phyloP scores from a whole-genome alignment of 2,888 invertebrate genomes.

The Heteropelma amictum region DNA sequence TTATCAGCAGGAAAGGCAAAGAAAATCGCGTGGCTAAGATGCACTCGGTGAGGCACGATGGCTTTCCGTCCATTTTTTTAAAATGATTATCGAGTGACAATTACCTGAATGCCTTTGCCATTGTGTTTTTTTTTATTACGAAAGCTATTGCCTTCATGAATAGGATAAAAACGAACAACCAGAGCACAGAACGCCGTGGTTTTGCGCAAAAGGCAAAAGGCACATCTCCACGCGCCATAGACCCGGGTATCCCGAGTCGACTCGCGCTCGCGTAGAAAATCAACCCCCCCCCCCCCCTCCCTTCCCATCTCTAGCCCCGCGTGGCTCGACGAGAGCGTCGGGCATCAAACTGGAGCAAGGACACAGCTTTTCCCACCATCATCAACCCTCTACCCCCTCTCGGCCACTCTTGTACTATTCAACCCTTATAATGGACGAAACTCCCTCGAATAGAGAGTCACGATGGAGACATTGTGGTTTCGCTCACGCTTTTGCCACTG shows the following conservation, averaged over 20 bases:
- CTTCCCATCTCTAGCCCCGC: too few relatives aligned
- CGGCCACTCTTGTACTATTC: slow-evolving; percentile 27
- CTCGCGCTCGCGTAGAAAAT: slow-evolving; percentile 11
- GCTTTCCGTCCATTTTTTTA: too few relatives aligned
- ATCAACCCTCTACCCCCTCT: slow-evolving; percentile 35
- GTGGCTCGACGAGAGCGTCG: slow-evolving; percentile 43
- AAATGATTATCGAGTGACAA: too few relatives aligned
- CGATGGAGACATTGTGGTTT: slow-evolving; percentile 7
- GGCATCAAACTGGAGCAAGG: slow-evolving; percentile 70
- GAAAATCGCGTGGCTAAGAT: too few relatives aligned
- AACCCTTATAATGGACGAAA: slow-evolving; percentile 36
- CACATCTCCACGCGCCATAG: too few relatives aligned
- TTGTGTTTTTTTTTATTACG: too few relatives aligned
- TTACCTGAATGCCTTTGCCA: too few relatives aligned
- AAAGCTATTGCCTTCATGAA: too few relatives aligned
- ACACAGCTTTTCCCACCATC: slow-evolving; percentile 59
- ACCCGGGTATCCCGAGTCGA: background rate
- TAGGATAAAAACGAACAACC: too few relatives aligned
- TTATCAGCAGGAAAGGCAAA: too few relatives aligned
- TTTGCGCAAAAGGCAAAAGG: background rate
- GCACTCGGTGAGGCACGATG: too few relatives aligned
- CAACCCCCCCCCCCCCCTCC: slow-evolving; percentile 27
- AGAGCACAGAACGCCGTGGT: background rate
- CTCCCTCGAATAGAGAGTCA: slow-evolving; percentile 5
- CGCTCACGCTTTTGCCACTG: slow-evolving; percentile 1